Evolutionary conservation across 2,113 vertebrate species (phyloP).

Genomic region (Odocoileus virginianus): DNA sequence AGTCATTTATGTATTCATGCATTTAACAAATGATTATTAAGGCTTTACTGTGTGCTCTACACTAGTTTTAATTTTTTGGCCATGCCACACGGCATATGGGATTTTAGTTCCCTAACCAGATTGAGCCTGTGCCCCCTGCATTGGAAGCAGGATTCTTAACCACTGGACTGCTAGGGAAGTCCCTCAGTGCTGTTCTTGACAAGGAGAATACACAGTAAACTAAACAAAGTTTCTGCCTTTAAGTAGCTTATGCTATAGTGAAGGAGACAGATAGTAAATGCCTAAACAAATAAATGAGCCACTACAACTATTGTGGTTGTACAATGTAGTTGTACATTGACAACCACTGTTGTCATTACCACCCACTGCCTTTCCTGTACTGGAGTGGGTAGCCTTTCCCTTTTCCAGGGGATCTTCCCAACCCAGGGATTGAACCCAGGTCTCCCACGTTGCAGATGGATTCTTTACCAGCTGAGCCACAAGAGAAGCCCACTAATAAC

Average conservation of each 20-base stretch:
- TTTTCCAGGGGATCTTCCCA: neutral
- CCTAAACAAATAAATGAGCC: neutral
- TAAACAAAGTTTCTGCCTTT: neutral
- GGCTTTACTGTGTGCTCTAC: neutral
- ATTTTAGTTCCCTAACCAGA: neutral
- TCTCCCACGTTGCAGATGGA: neutral
- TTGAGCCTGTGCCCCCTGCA: neutral
- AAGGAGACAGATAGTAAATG: neutral
- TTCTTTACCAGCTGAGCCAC: neutral
- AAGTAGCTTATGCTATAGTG: neutral
- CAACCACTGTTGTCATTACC: too few relatives aligned
- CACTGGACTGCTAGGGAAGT: neutral
- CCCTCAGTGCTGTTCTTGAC: neutral
- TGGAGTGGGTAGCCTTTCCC: neutral
- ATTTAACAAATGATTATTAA: neutral
- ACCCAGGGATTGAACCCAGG: neutral
- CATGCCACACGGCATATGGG: neutral
- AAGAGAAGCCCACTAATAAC: neutral
- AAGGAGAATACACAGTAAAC: neutral
- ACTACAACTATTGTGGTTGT: too few relatives aligned
- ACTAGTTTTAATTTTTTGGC: neutral
- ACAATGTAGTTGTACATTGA: too few relatives aligned
- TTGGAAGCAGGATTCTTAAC: neutral
- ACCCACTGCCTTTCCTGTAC: neutral
- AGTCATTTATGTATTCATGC: neutral